A percentile compares a stretch with the other conserved stretches of the same genome.
Evolutionary conservation across 2,113 vertebrate genomes (phyloP).

Genomic region (Motacilla alba): DNA sequence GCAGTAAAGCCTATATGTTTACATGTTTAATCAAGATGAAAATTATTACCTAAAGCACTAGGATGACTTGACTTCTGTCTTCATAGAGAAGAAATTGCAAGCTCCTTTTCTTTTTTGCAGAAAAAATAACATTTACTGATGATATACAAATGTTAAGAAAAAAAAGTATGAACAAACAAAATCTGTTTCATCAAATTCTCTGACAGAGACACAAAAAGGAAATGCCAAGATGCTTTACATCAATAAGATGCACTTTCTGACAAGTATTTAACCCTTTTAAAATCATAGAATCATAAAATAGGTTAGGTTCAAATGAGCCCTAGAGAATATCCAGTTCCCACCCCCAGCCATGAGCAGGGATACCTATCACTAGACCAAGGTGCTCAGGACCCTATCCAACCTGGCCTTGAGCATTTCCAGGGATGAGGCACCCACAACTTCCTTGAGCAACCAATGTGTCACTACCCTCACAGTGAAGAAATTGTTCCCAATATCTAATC

Average conservation of each 20-base stretch:
- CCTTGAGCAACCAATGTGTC: background rate
- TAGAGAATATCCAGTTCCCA: background rate
- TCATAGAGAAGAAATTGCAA: slow-evolving; percentile 57
- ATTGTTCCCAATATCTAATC: background rate
- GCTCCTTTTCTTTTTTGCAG: slow-evolving; percentile 32
- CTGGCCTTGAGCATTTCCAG: background rate
- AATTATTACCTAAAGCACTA: slow-evolving; percentile 48
- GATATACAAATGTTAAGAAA: slow-evolving; percentile 63
- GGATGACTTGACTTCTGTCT: slow-evolving; percentile 52
- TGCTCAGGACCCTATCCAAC: background rate
- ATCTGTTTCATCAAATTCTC: slow-evolving; percentile 66
- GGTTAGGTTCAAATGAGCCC: background rate
- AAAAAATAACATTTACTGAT: slow-evolving; percentile 60
- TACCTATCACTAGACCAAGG: background rate
- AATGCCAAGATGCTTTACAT: slow-evolving; percentile 51
- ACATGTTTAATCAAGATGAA: slow-evolving; percentile 2
- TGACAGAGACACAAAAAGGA: slow-evolving; percentile 24
- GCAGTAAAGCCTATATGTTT: background rate
- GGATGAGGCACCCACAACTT: background rate
- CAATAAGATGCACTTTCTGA: slow-evolving; percentile 57
- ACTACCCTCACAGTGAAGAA: background rate
- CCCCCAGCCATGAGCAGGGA: background rate
- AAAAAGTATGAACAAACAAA: slow-evolving; percentile 75
- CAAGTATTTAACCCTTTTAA: slow-evolving; percentile 44
- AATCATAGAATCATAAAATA: background rate